Conservation (phyloP, 1,140 invertebrate genomes). For the Pentalonia nigronervosa region DNA sequence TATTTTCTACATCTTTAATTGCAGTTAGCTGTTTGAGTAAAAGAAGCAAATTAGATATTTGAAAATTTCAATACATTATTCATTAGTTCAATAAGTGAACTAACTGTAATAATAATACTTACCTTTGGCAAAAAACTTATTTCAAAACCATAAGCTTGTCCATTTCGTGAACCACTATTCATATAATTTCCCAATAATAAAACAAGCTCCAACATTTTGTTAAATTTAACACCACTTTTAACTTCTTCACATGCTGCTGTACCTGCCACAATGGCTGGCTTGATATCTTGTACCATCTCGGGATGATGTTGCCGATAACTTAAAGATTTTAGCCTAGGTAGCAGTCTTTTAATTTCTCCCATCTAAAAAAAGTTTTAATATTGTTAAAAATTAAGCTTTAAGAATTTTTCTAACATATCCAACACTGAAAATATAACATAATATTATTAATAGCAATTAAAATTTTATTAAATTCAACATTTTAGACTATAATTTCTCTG, state of each 20-base stretch:
- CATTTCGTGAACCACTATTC: slow-evolving; percentile 93
- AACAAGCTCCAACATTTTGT: slow-evolving; percentile 87
- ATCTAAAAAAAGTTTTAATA: slow-evolving; percentile 66
- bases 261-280: slow-evolving; percentile 93
- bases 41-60: slow-evolving; percentile 33
- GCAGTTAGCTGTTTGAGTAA: slow-evolving; percentile 74
- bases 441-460: not conserved
- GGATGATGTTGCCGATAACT: slow-evolving; percentile 87
- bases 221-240: slow-evolving; percentile 81
- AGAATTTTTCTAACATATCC: too few species aligned
- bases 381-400: not conserved
- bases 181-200: slow-evolving; percentile 93
- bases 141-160: slow-evolving; percentile 94
- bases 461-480: not conserved
- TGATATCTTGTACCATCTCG: slow-evolving; percentile 87
- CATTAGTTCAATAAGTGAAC: not conserved
- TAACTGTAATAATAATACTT: slow-evolving; percentile 59
- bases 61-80: slow-evolving; percentile 6
- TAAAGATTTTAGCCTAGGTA: slow-evolving; percentile 86
- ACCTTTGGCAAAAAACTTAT: slow-evolving; percentile 95
- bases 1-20: slow-evolving; percentile 94
- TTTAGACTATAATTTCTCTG: not conserved
- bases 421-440: not conserved
- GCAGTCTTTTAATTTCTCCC: slow-evolving; percentile 83
- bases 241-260: slow-evolving; percentile 96